These are phyloP conservation scores for Sipha flava DNA, from an alignment of 1,140 invertebrate genomes.

Conservation along the genomic window DNA sequence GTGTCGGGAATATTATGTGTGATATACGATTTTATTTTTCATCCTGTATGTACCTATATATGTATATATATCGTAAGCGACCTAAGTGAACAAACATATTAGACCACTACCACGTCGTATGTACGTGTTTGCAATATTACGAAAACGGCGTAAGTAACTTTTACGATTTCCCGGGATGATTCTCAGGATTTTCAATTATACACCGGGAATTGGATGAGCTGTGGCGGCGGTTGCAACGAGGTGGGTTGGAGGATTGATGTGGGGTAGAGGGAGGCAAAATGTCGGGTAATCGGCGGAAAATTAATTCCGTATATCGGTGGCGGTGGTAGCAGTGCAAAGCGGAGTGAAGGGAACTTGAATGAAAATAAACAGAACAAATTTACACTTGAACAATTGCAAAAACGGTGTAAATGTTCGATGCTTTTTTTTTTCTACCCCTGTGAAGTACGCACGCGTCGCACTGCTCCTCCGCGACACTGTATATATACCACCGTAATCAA, in stretches of 20 bases:
- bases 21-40: no score
- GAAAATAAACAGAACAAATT: constrained; percentile 14
- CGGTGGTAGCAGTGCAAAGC: not conserved
- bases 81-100: no score
- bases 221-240: no score
- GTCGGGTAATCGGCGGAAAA: constrained; percentile 24
- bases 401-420: not conserved
- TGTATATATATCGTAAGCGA: no score
- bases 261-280: not conserved
- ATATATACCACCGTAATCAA: not conserved
- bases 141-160: not conserved
- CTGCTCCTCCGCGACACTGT: not conserved
- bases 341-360: not conserved
- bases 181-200: constrained; percentile 4
- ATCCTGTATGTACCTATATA: no score
- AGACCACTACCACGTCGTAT: not conserved
- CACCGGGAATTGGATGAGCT: not conserved
- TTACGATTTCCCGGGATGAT: not conserved
- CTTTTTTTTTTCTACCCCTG: not conserved
- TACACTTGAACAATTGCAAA: not conserved
- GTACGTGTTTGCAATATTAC: not conserved
- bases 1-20: no score
- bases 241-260: no score
- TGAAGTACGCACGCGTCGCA: no score
- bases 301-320: constrained; percentile 26